Percentiles rank a stretch among this genome's conserved stretches.
These are phyloP conservation scores for Palaemon carinicauda DNA, from an alignment of 1,140 invertebrate genomes.

Conservation along the genomic window DNA sequence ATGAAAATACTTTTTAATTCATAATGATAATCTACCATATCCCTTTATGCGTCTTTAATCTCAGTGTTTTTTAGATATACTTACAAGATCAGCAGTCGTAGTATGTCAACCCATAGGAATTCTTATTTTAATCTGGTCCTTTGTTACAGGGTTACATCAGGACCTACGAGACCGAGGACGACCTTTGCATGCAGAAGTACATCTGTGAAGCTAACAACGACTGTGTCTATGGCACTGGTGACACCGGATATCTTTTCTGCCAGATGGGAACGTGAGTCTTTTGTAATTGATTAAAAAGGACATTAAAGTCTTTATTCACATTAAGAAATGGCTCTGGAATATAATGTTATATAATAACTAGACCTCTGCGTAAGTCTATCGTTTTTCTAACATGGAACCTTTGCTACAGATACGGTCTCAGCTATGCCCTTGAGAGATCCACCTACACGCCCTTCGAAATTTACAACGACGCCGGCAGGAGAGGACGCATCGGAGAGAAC, in stretches of 20 bases:
- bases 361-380: not conserved
- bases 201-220: constrained; percentile 89
- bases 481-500: constrained; percentile 83
- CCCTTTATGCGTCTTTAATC: no score
- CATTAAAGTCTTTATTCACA: no score
- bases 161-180: constrained; percentile 81
- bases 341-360: no score
- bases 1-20: no score
- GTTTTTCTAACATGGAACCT: no score
- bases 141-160: constrained; percentile 77
- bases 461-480: constrained; percentile 82
- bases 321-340: no score
- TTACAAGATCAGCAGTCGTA: no score
- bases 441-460: constrained; percentile 78
- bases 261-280: constrained; percentile 89
- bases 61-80: no score
- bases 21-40: no score
- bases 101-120: no score
- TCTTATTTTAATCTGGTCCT: not conserved
- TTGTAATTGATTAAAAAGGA: not conserved
- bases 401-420: constrained; percentile 79
- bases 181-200: constrained; percentile 80
- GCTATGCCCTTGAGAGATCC: constrained; percentile 79
- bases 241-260: constrained; percentile 85
- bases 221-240: constrained; percentile 80